Evolutionary conservation across 2,888 invertebrate genomes (phyloP).

Genomic region (Scotopteryx bipunctaria): DNA sequence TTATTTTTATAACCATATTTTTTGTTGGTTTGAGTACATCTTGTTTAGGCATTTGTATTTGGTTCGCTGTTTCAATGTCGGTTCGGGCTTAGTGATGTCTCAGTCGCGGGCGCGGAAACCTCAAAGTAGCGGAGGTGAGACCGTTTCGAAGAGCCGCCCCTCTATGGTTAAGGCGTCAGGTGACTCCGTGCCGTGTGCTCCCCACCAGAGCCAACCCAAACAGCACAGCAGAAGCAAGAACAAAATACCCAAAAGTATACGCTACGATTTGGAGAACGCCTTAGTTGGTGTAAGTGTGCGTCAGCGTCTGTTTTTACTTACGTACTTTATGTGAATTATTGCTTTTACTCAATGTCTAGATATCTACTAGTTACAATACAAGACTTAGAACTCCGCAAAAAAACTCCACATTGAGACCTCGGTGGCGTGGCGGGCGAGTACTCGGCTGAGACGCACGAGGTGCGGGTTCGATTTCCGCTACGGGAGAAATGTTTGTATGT

Average conservation of each 20-base stretch:
- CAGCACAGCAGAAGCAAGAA: constrained; percentile 52
- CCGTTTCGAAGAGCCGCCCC: constrained; percentile 29
- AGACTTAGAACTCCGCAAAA: too few species aligned
- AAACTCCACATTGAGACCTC: too few species aligned
- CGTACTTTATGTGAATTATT: not conserved
- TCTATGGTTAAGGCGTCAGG: constrained; percentile 40
- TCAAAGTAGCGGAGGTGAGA: constrained; percentile 25
- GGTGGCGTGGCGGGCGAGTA: too few species aligned
- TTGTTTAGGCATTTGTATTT: constrained; percentile 24
- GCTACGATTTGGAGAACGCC: constrained; percentile 72
- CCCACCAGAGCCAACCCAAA: constrained; percentile 31
- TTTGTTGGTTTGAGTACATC: constrained; percentile 31
- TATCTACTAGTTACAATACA: too few species aligned
- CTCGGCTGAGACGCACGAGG: too few species aligned
- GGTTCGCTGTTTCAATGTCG: constrained; percentile 36
- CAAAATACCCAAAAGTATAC: constrained; percentile 63
- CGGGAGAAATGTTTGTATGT: too few species aligned
- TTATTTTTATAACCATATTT: constrained; percentile 52
- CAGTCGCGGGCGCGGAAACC: constrained; percentile 47
- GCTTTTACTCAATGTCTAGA: too few species aligned
- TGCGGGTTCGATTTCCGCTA: too few species aligned
- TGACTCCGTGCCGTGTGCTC: constrained; percentile 31
- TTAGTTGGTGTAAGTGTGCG: constrained; percentile 65
- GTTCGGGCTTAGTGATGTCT: constrained; percentile 46
- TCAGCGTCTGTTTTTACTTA: not conserved